A percentile compares a stretch with the other conserved stretches of the same genome.
Conservation (phyloP, 1,140 invertebrate species). For the Diprion similis region DNA sequence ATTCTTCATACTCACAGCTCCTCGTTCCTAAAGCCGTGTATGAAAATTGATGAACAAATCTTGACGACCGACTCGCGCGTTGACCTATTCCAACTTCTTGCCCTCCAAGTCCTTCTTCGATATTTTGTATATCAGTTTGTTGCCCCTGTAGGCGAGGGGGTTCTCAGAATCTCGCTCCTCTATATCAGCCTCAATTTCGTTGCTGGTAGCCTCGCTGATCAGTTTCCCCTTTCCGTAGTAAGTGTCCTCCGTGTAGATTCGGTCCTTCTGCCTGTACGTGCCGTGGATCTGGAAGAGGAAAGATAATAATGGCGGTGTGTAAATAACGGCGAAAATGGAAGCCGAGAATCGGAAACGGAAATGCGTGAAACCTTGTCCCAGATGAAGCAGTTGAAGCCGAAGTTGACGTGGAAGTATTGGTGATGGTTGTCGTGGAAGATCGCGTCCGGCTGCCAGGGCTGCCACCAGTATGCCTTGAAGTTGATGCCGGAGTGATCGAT, state of each 20-base stretch:
- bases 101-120: slow-evolving; percentile 34
- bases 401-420: slow-evolving; percentile 80
- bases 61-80: no score
- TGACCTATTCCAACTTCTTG: slow-evolving; percentile 12
- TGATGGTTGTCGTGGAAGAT: slow-evolving; percentile 82
- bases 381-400: slow-evolving; percentile 72
- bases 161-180: slow-evolving; percentile 63
- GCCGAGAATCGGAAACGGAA: neutral
- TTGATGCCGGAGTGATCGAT: slow-evolving; percentile 79
- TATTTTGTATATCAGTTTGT: slow-evolving; percentile 45
- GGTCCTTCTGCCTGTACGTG: slow-evolving; percentile 69
- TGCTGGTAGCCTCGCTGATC: slow-evolving; percentile 52
- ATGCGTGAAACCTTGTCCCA: slow-evolving; percentile 68
- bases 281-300: slow-evolving; percentile 68
- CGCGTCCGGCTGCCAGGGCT: slow-evolving; percentile 78
- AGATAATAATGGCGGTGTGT: slow-evolving; percentile 8
- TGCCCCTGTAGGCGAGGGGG: slow-evolving; percentile 57
- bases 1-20: no score
- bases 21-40: no score
- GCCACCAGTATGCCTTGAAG: slow-evolving; percentile 78
- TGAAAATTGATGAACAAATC: no score
- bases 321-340: neutral
- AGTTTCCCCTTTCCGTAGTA: slow-evolving; percentile 68
- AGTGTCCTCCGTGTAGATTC: slow-evolving; percentile 72
- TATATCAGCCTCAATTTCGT: slow-evolving; percentile 60